Percentiles rank a stretch among this genome's conserved stretches.
Evolutionary conservation across 2,888 invertebrate species (phyloP).

Genomic region (Oxystoma pomonae): DNA sequence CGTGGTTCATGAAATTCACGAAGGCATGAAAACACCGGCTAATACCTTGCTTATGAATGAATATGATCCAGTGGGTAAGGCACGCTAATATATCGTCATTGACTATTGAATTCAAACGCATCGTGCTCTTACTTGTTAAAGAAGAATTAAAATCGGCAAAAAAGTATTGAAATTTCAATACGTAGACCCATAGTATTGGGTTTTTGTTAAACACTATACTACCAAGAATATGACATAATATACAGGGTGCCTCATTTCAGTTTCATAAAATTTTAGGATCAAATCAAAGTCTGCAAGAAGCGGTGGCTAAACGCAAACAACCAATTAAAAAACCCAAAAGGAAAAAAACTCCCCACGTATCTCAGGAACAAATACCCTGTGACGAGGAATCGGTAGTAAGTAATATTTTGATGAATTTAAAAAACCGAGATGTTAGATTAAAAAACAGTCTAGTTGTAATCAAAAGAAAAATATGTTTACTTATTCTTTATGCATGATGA

Average conservation of each 20-base stretch:
- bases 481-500: too few species aligned
- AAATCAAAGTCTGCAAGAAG: background rate
- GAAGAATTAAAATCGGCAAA: too few species aligned
- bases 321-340: constrained; percentile 45
- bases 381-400: constrained; percentile 35
- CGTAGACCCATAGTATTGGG: too few species aligned
- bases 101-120: too few species aligned
- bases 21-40: constrained; percentile 64
- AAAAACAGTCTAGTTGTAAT: too few species aligned
- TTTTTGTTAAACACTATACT: too few species aligned
- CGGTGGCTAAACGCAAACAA: constrained; percentile 48
- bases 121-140: too few species aligned
- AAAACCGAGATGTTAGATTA: too few species aligned
- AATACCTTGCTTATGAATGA: constrained; percentile 60
- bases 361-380: constrained; percentile 39
- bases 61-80: constrained; percentile 26
- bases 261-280: background rate
- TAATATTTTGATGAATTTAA: background rate
- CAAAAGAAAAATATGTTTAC: too few species aligned
- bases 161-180: too few species aligned
- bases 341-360: constrained; percentile 46
- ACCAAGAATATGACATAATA: constrained; percentile 30
- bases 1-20: constrained; percentile 75
- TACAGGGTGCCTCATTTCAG: constrained; percentile 15
- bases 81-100: constrained; percentile 19